Evolutionary conservation across 2,797 vertebrate genomes (phyloP).

Genomic region (Esox lucius): DNA sequence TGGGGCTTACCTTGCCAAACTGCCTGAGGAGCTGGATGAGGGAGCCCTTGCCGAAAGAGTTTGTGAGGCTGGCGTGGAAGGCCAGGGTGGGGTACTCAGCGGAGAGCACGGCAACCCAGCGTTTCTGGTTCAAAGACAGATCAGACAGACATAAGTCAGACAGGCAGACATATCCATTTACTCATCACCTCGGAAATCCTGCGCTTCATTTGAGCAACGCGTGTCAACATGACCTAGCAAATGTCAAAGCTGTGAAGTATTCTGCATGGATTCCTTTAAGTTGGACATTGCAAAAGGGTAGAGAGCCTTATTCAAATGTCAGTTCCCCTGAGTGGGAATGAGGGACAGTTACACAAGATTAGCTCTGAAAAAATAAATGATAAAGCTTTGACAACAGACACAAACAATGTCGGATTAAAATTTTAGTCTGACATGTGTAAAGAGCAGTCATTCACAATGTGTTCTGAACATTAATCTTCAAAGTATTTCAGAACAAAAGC

Average conservation of each 20-base stretch:
- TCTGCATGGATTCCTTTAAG: background rate
- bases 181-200: no score
- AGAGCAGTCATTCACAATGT: background rate
- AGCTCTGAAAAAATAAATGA: background rate
- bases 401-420: background rate
- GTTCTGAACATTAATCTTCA: background rate
- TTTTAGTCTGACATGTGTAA: background rate
- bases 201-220: background rate
- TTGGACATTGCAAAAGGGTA: background rate
- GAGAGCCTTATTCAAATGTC: background rate
- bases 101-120: slow-evolving; percentile 95
- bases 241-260: background rate
- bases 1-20: slow-evolving; percentile 90
- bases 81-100: slow-evolving; percentile 94
- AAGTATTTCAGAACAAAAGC: slow-evolving; percentile 3
- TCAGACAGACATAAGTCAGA: background rate
- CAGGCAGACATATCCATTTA: background rate
- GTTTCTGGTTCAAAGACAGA: slow-evolving; percentile 77
- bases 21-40: slow-evolving; percentile 96
- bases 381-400: background rate
- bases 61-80: slow-evolving; percentile 97
- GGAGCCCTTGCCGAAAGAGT: slow-evolving; percentile 96
- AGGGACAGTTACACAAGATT: background rate
- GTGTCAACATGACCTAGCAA: background rate
- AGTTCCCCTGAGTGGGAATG: background rate